These are phyloP conservation scores for Caenorhabditis panamensis DNA, from an alignment of 2,888 invertebrate genomes.

Conservation along the genomic window DNA sequence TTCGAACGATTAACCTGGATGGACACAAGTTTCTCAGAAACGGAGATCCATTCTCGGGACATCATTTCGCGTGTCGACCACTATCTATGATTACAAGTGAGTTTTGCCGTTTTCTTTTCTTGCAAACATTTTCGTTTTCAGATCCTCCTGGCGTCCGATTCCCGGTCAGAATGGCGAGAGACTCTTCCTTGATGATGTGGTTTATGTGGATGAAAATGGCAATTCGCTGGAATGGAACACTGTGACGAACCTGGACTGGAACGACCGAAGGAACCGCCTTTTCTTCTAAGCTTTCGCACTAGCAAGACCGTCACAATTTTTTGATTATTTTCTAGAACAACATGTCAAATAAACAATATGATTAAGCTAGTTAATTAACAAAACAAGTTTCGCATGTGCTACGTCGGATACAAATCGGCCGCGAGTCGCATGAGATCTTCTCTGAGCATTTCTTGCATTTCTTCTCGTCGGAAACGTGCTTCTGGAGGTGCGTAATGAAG, in stretches of 20 bases:
- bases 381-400: conserved; percentile 37
- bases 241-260: too few species aligned
- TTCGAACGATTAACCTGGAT: conserved; percentile 68
- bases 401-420: conserved; percentile 23
- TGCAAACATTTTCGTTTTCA: background rate
- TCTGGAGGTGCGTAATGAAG: conserved; percentile 60
- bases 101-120: background rate
- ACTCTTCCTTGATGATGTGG: too few species aligned
- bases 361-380: background rate
- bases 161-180: too few species aligned
- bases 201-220: too few species aligned
- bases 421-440: conserved; percentile 87
- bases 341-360: background rate
- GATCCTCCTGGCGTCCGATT: conserved; percentile 37
- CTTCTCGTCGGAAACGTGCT: conserved; percentile 49
- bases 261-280: too few species aligned
- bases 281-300: too few species aligned
- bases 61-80: conserved; percentile 68
- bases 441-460: conserved; percentile 84
- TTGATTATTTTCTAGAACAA: too few species aligned
- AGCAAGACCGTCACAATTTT: too few species aligned
- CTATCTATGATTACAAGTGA: conserved; percentile 56
- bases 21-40: conserved; percentile 62
- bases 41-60: conserved; percentile 68
- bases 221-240: too few species aligned